Base-by-base conservation (phyloP, 2,888 invertebrate genomes). In the Dynastes maya region DNA sequence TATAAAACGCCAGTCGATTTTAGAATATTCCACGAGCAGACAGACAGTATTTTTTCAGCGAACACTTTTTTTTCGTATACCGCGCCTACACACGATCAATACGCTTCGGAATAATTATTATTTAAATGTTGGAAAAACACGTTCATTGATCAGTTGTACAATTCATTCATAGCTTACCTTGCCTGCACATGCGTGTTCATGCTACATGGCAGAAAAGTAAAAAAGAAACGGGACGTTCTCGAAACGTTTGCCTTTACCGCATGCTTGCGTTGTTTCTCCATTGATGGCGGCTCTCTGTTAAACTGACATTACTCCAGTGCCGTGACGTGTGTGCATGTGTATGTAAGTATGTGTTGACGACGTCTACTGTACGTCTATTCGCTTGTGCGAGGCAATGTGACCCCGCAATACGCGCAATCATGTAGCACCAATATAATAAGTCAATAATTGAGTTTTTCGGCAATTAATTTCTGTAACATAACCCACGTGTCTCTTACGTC, bases 141-240 rank as follows among this genome's bases (percentile, higher is more conserved):
- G 68, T 64, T 75, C 75, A 75, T 75, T 75, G 75, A 75, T 75
- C 49, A 75, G 63, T 75, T 75, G 61, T 63, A 63, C 75, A 75
- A 75, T 64, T 75, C 75, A 75, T 75, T 75, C 75, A 75, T 58
- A 63, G 75, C 63, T 75, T 64, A 75, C 75, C 75, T 63, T 75
- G 63, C 45, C 75, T 27, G 75, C 75, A 75, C 75, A 75, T 75
- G 75, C 75, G 75, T 63, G 58, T 8, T 61, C 63, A 63, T 75
- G 75, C 63, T 49, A 51, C 68, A 68, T 51, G 68, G 68, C 27
- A 51, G 51, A 51, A 68, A 51, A 45, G 49, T 8, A 68, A 68
- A 22, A 68, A 27, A 45, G 45, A 49, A 68, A 68, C 55, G 55
- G n/a, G 55, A 8, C 9, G 55, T 55, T 55, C 2, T 68, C 51